Conservation (phyloP, 2,113 vertebrate species). For the Protobothrops flavoviridis region DNA sequence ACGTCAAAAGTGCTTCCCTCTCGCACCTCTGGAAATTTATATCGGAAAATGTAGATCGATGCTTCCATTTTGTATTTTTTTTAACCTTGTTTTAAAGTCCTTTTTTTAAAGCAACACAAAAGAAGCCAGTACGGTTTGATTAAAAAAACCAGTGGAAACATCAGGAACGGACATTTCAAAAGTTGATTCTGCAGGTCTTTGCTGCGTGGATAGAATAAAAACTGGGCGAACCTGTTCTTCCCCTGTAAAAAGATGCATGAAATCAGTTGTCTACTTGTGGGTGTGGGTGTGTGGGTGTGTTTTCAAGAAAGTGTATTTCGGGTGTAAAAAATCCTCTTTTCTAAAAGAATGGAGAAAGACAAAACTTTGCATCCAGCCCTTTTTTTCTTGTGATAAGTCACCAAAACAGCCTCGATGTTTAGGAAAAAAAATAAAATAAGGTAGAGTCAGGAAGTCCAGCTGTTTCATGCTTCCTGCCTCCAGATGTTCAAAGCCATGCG, state of each 20-base stretch:
- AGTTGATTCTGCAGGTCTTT: background rate
- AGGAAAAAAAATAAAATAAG: background rate
- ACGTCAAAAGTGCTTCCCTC: background rate
- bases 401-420: background rate
- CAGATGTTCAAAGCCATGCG: background rate
- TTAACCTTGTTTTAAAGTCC: constrained; percentile 3
- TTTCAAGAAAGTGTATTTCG: background rate
- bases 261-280: background rate
- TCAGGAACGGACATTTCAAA: background rate
- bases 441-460: background rate
- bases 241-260: background rate
- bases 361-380: background rate
- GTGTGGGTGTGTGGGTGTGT: background rate
- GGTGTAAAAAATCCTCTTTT: background rate
- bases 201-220: background rate
- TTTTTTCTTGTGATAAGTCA: background rate
- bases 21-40: background rate
- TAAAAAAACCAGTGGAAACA: background rate
- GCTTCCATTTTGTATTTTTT: constrained; percentile 33
- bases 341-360: background rate
- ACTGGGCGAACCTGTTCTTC: background rate
- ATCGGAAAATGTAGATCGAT: constrained; percentile 7
- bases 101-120: background rate
- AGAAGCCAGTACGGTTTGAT: background rate
- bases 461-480: background rate